Base-by-base conservation (phyloP, 2,888 invertebrate genomes). In the Gari tellinella region DNA sequence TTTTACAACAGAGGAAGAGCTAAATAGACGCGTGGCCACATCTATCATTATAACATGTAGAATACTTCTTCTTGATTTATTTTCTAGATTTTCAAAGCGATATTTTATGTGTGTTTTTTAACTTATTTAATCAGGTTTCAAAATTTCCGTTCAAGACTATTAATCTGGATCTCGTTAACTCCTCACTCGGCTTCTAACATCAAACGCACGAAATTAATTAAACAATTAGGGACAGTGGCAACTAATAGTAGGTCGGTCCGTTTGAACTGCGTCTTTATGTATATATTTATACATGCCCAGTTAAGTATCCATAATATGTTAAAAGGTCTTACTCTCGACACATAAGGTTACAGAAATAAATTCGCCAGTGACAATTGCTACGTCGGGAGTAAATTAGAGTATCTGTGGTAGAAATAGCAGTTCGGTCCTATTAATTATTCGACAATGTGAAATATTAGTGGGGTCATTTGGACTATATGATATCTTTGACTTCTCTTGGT, bases 141-240 rank as follows among this genome's bases (percentile, higher is more conserved):
- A 49, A 49, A 49, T 21, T 21, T 21, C 7, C 14, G 8, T 19
- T 15, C 15, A 8, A 5, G 26, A 17, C 58, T 53, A 67, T 63
- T 67, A 62, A 67, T 73, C 67, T 58, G 17, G 25, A 31, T 31
- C 66, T 73, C 57, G 67, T 67, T 73, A 73, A 46, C 51, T 7
- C 52, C 10, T n/a, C 8, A n/a, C 23, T 19, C 46, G 5, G 31
- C 10, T 31, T 31, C 31, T 10, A 10, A 73, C 73, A 63, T 67
- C 67, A 73, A 73, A 66, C 40, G 53, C 31, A 25, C 25, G 14
- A 19, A 73, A 67, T 73, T 67, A 62, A 73, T 73, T 73, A 63
- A 53, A 61, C 61, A 48, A 56, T 72, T 51, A 37, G 49, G 14
- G 31, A 25, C 21, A 21, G 43, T 56, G 53, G 37, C 17, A 25